phyloP scores from a whole-genome alignment of 2,113 vertebrate species.

The Stomatorhinus ivindoensis region DNA sequence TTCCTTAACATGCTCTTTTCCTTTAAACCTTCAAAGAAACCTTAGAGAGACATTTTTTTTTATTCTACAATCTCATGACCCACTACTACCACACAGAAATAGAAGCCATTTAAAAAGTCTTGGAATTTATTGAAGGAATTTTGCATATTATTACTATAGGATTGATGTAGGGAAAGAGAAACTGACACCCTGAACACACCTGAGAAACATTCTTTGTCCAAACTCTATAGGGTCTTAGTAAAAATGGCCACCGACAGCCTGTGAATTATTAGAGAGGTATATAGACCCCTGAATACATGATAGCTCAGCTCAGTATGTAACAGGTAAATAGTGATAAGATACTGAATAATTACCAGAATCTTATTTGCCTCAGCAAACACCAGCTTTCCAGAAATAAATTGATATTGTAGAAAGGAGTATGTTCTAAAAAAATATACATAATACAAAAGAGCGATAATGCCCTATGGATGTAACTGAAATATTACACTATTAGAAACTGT shows the following conservation, averaged over 20 bases:
- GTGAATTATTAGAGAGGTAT: background rate
- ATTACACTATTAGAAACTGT: background rate
- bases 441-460: background rate
- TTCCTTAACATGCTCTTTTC: background rate
- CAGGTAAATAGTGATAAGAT: background rate
- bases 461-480: background rate
- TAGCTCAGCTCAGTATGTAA: background rate
- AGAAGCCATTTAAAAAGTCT: background rate
- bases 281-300: background rate
- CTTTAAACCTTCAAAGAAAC: background rate
- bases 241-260: background rate
- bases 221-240: background rate
- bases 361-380: background rate
- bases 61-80: background rate
- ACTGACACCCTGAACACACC: background rate
- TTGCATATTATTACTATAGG: background rate
- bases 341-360: background rate
- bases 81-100: background rate
- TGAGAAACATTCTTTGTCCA: background rate
- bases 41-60: background rate
- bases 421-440: background rate
- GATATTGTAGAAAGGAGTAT: background rate
- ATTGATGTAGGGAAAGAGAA: background rate
- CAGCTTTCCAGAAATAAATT: background rate
- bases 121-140: background rate